These are phyloP conservation scores for Crotalus adamanteus DNA, from an alignment of 2,797 vertebrate genomes.

Conservation along the genomic window DNA sequence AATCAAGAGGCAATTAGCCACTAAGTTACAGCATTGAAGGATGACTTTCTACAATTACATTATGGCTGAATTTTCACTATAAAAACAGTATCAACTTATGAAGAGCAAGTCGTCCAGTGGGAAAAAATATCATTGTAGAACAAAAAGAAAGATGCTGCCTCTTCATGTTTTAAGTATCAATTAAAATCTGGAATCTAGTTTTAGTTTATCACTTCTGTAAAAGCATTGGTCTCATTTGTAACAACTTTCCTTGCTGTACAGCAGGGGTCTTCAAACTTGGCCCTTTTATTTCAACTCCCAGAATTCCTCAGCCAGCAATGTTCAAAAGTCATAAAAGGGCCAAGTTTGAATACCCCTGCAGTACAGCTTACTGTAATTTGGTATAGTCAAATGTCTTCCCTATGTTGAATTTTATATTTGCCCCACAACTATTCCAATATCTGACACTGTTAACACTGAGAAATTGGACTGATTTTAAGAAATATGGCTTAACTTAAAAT, in stretches of 20 bases:
- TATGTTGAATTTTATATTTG: slow-evolving; percentile 1
- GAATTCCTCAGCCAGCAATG: no score
- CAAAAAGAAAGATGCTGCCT: neutral
- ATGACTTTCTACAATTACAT: neutral
- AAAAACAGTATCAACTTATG: neutral
- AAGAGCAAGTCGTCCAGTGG: neutral
- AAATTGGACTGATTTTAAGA: neutral
- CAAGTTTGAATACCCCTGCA: neutral
- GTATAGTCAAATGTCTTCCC: neutral
- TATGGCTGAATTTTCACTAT: neutral
- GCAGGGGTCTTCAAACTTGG: no score
- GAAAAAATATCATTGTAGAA: neutral
- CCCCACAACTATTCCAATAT: neutral
- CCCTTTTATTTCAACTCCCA: no score
- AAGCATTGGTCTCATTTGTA: neutral
- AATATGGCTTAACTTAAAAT: neutral
- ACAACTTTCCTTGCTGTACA: neutral
- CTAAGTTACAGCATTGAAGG: neutral
- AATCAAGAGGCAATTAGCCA: neutral
- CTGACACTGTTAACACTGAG: slow-evolving; percentile 5
- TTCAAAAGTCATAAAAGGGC: no score
- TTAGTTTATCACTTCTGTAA: slow-evolving; percentile 3
- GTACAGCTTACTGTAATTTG: slow-evolving; percentile 19
- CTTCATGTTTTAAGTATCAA: neutral
- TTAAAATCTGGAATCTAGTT: slow-evolving; percentile 24